Base-by-base conservation (phyloP, 2,797 vertebrate genomes). In the Eleutherodactylus coqui region DNA sequence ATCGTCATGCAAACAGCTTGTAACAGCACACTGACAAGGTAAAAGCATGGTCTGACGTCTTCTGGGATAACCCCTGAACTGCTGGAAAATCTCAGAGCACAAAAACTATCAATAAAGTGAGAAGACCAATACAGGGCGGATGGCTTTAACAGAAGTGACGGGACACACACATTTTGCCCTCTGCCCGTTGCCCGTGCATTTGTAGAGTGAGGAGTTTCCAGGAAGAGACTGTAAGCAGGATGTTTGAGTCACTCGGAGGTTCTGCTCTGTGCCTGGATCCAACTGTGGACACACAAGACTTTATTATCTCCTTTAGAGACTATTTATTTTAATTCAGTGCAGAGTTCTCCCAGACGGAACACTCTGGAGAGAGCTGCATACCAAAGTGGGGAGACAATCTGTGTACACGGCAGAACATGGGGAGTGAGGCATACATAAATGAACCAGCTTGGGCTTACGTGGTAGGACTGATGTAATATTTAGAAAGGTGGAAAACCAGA, bases 281-380 rank as follows among this genome's bases (percentile, higher is more conserved):
- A 27, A 58, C 69, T 29, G 36, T 55, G 32, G 64, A 64, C 32
- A 62, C 36, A 76, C 60, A 70, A n/a, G 75, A 85, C 75, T 58
- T 79, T 78, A 69, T 79, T 85, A 78, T 78, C 45, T 69, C 34
- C 67, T 85, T 85, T 79, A 85, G 53, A 85, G 75, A 69, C 49
- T 67, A 62, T 70, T 70, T 84, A 84, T 84, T 79, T 79, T 11
- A 85, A 47, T 70, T 70, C 29, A 49, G n/a, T 53, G 45, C 27
- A 27, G 17, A 83, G 81, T 73, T 73, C 69, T 83, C 69, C 69
- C 51, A 75, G 83, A 69, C 43, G 43, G 73, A 43, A 82, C 36
- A n/a, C 69, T 41, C 49, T 19, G 67, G 29, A 73, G 41, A 64
- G n/a, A 32, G 58, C 24, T 32, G 55, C 55, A 85, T 78, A 78